Base-by-base conservation (phyloP, 2,888 invertebrate species). In the Calameuta idolon region DNA sequence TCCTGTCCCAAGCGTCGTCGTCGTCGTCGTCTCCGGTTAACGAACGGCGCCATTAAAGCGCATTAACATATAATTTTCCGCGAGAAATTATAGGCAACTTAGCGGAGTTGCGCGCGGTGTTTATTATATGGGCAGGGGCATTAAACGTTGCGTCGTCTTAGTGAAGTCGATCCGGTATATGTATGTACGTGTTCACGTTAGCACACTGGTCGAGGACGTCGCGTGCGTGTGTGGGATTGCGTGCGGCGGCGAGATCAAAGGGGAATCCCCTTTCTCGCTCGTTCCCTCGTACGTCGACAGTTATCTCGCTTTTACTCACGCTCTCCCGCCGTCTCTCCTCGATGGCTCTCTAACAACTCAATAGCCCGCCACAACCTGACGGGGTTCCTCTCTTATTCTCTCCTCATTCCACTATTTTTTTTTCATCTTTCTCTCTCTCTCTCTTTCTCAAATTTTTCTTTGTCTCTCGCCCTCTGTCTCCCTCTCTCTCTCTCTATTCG, bases 231-330 rank as follows among this genome's bases (percentile, higher is more conserved):
- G 87, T 85, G 86, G 85, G 88, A 90, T 90, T 89, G 90, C 90
- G 90, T 90, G 90, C 90, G 89, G 88, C 90, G 90, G 90, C 89
- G 77, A 90, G 87, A 90, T 90, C 90, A 90, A 90, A 90, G 87
- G 85, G 81, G 82, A 77, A 77, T 81, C n/a, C 71, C 80, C 77
- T 75, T 69, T 81, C 82, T 75, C 77, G 71, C 71, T 79, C 74
- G 77, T 80, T 79, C 79, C 76, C 76, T 76, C 71, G 31, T 23
- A 71, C 71, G 31, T 9, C 71, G 33, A 31, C 71, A 34, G 71
- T 71, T 71, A 71, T 71, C 71, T 71, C 71, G 71, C 76, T 80
- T 75, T 73, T 74, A n/a, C 78, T 79, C 33, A 75, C 73, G 33
- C 77, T 33, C 75, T 79, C 78, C 35, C 73, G 77, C 77, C 75